These are phyloP conservation scores for Motacilla tschutschensis DNA, from an alignment of 2,113 vertebrate genomes.

Conservation along the genomic window DNA sequence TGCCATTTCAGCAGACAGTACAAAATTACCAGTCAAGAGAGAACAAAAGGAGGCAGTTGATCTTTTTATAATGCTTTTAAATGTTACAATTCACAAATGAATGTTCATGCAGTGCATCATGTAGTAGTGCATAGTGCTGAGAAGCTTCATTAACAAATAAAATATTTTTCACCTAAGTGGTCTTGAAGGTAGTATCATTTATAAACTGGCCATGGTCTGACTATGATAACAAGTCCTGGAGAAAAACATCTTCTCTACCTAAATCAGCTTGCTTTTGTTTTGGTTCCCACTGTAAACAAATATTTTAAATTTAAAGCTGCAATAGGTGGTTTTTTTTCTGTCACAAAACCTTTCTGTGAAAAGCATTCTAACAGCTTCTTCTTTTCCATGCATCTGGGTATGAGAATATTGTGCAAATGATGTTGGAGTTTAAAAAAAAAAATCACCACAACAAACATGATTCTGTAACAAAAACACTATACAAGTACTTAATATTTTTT, in stretches of 20 bases:
- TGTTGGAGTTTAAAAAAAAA: neutral
- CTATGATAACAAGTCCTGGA: neutral
- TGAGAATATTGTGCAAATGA: neutral
- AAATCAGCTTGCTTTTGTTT: neutral
- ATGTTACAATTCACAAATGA: constrained; percentile 52
- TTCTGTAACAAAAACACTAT: neutral
- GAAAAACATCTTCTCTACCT: neutral
- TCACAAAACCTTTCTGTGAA: neutral
- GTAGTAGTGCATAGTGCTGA: neutral
- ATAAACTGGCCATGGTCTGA: neutral
- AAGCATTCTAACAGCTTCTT: neutral
- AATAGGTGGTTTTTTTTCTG: neutral
- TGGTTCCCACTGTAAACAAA: neutral
- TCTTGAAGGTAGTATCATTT: neutral
- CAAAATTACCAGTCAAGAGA: constrained; percentile 65
- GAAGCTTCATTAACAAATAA: constrained; percentile 25
- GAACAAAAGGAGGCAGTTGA: constrained; percentile 63
- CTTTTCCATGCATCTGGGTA: neutral
- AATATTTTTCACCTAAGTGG: constrained; percentile 13
- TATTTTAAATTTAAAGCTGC: neutral
- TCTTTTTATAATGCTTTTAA: constrained; percentile 66
- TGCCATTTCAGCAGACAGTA: constrained; percentile 62
- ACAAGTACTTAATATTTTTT: neutral
- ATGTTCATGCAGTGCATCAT: constrained; percentile 11
- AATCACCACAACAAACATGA: neutral